Percentiles rank a stretch among this genome's conserved stretches.
Conservation (phyloP, 1,140 invertebrate species). For the Lucilia sericata region DNA sequence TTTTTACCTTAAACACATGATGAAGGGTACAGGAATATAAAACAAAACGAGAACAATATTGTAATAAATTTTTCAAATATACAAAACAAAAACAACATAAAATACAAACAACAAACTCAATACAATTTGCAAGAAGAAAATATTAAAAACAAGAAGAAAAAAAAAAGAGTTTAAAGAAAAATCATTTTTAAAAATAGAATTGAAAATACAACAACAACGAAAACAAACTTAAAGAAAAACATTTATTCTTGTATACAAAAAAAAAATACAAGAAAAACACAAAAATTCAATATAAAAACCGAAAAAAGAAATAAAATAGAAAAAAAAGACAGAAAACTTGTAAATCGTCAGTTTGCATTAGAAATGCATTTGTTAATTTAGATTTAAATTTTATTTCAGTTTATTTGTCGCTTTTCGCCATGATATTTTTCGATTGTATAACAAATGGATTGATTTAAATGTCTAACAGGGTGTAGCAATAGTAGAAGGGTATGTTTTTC, state of each 20-base stretch:
- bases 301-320: too few species aligned
- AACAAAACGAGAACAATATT: background rate
- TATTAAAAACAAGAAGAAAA: constrained; percentile 12
- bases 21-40: too few species aligned
- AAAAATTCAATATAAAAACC: constrained; percentile 33
- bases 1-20: too few species aligned
- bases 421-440: background rate
- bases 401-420: background rate
- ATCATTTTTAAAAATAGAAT: constrained; percentile 42
- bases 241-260: constrained; percentile 13
- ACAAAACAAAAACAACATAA: background rate
- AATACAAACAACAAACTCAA: background rate
- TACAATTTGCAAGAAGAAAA: background rate
- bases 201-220: background rate
- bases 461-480: too few species aligned
- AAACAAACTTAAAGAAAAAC: background rate
- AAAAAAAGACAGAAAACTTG: constrained; percentile 53
- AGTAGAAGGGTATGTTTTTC: too few species aligned
- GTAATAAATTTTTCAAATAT: constrained; percentile 6
- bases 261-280: background rate
- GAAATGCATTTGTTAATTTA: constrained; percentile 63
- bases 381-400: background rate
- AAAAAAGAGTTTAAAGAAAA: constrained; percentile 26
- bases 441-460: too few species aligned
- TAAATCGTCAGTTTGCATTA: constrained; percentile 67